Base-by-base conservation (phyloP, 2,888 invertebrate genomes). In the Limenitis camilla region DNA sequence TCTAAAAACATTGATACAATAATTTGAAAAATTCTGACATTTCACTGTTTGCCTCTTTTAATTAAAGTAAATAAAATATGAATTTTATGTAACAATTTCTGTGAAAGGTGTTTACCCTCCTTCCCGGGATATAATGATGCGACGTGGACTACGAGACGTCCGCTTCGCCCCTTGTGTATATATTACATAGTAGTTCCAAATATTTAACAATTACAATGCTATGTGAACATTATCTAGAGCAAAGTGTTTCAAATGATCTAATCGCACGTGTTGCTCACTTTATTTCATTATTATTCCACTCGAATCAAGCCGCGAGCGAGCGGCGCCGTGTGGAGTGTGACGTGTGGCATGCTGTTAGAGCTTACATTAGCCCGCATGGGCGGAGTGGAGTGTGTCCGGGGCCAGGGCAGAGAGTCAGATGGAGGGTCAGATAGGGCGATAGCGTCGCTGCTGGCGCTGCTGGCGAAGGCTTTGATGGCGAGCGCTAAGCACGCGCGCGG, bases 51-150 rank as follows among this genome's bases (percentile, higher is more conserved):
- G 19, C 11, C 11, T 29, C 38, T 45, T 45, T 38, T 45, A 38
- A 45, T 45, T 45, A 38, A 45, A 38, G 11, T n/a, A 30, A 45
- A 45, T 45, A 29, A 45, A 45, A 45, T 29, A 36, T 45, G 27
- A 5, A 29, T 6, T 30, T 45, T 45, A 45, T 45, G 7, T 36
- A 36, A 38, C 6, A 9, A 19, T 11, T 38, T 36, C 29, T 28
- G 28, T 8, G n/a, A 9, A 38, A 28, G 38, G 30, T 42, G 9
- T 11, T 31, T 31, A 42, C 30, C 31, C 7, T 11, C 30, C 1
- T 7, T 6, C 5, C n/a, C 10, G 8, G 9, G 10, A 5, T 8
- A 8, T 31, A 31, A 6, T 10, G 29, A 10, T 30, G 29, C 29
- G 19, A 43, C 19, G 3, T 19, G 19, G 19, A 2, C 19, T 19